Evolutionary conservation across 2,113 vertebrate species (phyloP), one percentile per base, ranked within the genome.

Genomic region (Alaudala cheleensis): DNA sequence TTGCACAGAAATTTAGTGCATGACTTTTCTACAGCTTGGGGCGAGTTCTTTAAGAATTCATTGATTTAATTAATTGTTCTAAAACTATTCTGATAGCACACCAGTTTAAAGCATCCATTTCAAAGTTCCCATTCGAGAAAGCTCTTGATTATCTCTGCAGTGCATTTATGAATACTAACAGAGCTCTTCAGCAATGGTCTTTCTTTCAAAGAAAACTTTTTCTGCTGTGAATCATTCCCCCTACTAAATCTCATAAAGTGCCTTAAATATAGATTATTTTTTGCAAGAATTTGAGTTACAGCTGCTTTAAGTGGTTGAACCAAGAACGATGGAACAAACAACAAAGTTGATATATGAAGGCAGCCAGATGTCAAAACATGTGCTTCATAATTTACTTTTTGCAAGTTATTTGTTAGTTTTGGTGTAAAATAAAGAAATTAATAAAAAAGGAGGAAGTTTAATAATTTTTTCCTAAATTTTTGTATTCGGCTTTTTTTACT

Each of bases 1-100:
- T 5, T 8, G 4, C 2, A 3, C 39, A 39, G 51, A 71, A 67
- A 18, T 24, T 17, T n/a, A n/a, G 31, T 6, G 7, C 7, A 0
- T 23, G 22, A 15, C 8, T 66, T 66, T 28, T 31, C 29, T 49
- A 3, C 13, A 26, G 15, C 8, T 25, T 31, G 18, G 24, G 4
- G 4, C 8, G 15, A 53, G 33, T 49, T 81, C 12, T 50, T 64
- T 44, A 37, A 15, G 37, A 34, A 72, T 73, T 19, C 16, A 8
- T 58, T 33, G 28, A 24, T 40, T 66, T 60, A 47, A 67, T 53
- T 60, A 40, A 34, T 86, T n/a, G 11, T 34, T 60, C 9, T 56
- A 20, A 80, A 92, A 9, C 3, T 16, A 5, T 47, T 42, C 19
- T 69, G 49, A 7, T 72, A 47, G 29, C 4, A 9, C 56, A 81